phyloP scores from a whole-genome alignment of 2,113 vertebrate genomes.

The Clarias magur region DNA sequence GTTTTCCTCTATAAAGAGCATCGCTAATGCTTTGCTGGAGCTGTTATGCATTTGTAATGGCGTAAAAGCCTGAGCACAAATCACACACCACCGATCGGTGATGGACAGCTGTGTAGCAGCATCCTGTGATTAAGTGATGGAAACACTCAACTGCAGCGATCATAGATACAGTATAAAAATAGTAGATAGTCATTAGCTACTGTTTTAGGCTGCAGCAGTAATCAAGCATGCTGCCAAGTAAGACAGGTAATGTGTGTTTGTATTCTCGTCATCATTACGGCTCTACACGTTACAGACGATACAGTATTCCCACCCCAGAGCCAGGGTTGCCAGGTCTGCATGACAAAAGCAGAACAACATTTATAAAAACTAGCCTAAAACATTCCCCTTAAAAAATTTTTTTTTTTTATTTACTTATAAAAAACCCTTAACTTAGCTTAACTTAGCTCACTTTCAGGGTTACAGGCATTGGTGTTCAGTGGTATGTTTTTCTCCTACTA shows the following conservation, averaged over 20 bases:
- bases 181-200: neutral
- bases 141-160: neutral
- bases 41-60: constrained; percentile 66
- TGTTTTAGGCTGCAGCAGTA: neutral
- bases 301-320: neutral
- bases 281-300: neutral
- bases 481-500: too few species aligned
- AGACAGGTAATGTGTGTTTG: neutral
- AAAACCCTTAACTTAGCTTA: neutral
- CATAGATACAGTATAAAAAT: neutral
- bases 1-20: constrained; percentile 64
- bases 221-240: neutral
- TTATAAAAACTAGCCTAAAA: neutral
- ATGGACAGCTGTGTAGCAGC: constrained; percentile 67
- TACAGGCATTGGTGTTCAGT: too few species aligned
- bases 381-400: neutral
- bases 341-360: neutral
- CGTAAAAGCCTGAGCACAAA: constrained; percentile 64
- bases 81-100: constrained; percentile 66
- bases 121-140: constrained; percentile 4
- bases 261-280: neutral
- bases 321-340: neutral
- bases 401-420: too few species aligned
- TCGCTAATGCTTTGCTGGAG: constrained; percentile 64
- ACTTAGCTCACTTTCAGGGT: neutral